phyloP scores from a whole-genome alignment of 2,113 vertebrate species.

The Chloebia gouldiae region DNA sequence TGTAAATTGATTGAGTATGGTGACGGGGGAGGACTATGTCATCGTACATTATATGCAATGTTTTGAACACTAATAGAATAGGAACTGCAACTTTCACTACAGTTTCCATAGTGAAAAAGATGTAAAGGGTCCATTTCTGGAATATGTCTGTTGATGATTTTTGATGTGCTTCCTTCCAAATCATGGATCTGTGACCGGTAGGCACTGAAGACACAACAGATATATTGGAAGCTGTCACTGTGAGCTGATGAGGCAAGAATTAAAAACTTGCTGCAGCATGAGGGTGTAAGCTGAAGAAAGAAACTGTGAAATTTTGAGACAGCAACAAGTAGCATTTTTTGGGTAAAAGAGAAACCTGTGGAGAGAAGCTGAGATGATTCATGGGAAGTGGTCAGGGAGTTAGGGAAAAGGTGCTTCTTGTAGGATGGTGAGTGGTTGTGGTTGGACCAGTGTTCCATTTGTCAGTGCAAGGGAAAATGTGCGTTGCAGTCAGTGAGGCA shows the following conservation, averaged over 20 bases:
- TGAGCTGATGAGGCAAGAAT: neutral
- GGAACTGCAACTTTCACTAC: neutral
- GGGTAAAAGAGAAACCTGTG: neutral
- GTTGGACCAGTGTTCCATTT: neutral
- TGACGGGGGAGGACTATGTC: neutral
- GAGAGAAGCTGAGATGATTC: neutral
- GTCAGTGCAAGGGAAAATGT: neutral
- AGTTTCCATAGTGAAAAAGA: neutral
- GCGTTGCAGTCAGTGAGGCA: neutral
- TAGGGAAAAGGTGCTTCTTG: neutral
- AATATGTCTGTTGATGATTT: neutral
- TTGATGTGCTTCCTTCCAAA: neutral
- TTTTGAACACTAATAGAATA: neutral
- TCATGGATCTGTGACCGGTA: fast-evolving
- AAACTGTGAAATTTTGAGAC: neutral
- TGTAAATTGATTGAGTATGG: neutral
- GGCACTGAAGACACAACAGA: fast-evolving
- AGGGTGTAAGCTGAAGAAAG: neutral
- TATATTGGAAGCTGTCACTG: neutral
- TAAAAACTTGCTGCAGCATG: neutral
- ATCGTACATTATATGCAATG: neutral
- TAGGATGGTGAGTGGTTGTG: neutral
- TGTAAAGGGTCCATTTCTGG: neutral
- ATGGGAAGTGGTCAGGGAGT: neutral
- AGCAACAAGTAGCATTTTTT: neutral